These are phyloP conservation scores for Hypanus sabinus DNA, from an alignment of 2,113 vertebrate species.

Conservation along the genomic window DNA sequence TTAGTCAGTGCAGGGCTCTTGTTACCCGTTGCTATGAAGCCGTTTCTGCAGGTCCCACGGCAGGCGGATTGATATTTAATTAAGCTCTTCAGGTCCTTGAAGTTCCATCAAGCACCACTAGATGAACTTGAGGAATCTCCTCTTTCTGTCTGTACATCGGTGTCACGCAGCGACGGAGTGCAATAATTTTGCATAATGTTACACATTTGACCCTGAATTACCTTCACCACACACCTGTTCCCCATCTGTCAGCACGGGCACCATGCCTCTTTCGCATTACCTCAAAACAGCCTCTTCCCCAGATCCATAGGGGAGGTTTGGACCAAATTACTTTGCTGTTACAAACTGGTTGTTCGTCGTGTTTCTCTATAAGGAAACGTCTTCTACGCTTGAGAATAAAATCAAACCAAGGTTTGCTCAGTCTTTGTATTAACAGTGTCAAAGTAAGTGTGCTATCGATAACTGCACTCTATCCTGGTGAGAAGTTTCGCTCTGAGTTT, in stretches of 20 bases:
- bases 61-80: slow-evolving; percentile 94
- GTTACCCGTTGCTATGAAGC: slow-evolving; percentile 71
- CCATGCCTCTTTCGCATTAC: not conserved
- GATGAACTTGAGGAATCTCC: slow-evolving; percentile 13
- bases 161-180: not conserved
- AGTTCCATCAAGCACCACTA: slow-evolving; percentile 53
- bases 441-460: not conserved
- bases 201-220: slow-evolving; percentile 5
- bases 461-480: no score
- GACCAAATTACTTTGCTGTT: not conserved
- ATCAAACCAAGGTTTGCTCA: no score
- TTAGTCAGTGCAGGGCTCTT: slow-evolving; percentile 83
- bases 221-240: not conserved
- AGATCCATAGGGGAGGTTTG: not conserved
- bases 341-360: not conserved
- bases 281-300: not conserved
- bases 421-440: not conserved
- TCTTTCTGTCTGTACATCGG: not conserved
- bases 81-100: slow-evolving; percentile 87
- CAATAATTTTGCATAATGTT: slow-evolving; percentile 13
- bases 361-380: not conserved
- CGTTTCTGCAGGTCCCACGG: slow-evolving; percentile 90
- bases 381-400: not conserved
- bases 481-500: not conserved
- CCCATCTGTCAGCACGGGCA: not conserved